Percentiles rank a stretch among this genome's conserved stretches.
These are phyloP conservation scores for Temnopleurus reevesii DNA, from an alignment of 53 echinoderm and acorn worm species.

Conservation along the genomic window DNA sequence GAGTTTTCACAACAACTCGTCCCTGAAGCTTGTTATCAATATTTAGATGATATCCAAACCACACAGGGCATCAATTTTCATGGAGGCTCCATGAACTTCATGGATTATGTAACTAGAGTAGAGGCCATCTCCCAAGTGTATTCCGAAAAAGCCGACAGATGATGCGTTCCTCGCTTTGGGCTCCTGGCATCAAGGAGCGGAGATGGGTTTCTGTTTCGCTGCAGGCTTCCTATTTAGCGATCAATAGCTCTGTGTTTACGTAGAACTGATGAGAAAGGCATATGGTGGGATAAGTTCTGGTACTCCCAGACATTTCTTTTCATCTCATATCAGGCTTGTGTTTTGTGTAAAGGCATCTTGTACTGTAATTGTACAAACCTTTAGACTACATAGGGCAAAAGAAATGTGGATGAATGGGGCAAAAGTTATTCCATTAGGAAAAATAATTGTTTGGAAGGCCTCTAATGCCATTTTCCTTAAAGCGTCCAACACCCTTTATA, in stretches of 20 bases:
- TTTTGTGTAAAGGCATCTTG: neutral
- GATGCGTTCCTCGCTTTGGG: neutral
- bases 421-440: no score
- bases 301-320: no score
- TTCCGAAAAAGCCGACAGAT: neutral
- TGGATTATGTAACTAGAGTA: constrained; percentile 4
- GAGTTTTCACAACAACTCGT: no score
- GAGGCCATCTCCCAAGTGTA: constrained; percentile 1
- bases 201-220: neutral
- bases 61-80: neutral
- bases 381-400: no score
- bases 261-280: constrained; percentile 18
- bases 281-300: neutral
- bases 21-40: no score
- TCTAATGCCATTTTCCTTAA: no score
- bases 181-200: neutral
- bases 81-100: neutral
- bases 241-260: neutral
- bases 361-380: neutral
- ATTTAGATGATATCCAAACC: neutral
- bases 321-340: no score
- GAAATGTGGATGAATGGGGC: no score
- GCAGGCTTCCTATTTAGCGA: constrained; percentile 7
- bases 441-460: no score
- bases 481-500: no score